These are phyloP conservation scores for Engystomops pustulosus DNA, from an alignment of 2,113 vertebrate genomes.

Conservation along the genomic window DNA sequence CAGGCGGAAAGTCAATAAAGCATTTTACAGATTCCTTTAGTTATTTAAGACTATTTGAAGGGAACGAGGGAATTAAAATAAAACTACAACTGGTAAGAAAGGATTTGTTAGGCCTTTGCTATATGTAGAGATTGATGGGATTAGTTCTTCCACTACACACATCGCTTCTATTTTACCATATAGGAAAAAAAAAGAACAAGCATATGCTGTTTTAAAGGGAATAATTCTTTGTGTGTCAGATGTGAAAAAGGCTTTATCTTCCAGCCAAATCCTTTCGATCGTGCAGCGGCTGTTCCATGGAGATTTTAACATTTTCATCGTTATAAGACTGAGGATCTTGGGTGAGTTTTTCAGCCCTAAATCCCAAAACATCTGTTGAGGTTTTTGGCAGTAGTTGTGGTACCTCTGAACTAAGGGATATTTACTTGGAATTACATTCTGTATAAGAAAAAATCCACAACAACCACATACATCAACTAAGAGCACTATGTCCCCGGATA, in stretches of 20 bases:
- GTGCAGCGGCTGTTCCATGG: slow-evolving; percentile 13
- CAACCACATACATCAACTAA: background rate
- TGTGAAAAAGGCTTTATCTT: slow-evolving; percentile 34
- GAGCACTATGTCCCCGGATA: background rate
- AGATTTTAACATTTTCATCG: slow-evolving; percentile 42
- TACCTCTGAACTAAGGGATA: background rate
- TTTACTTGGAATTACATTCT: background rate
- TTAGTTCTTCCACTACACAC: background rate
- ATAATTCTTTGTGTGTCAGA: slow-evolving; percentile 38
- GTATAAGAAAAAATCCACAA: background rate
- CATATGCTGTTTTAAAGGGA: slow-evolving; percentile 9
- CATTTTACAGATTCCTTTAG: background rate
- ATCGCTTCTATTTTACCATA: background rate
- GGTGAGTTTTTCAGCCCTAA: slow-evolving; percentile 43
- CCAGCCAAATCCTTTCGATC: slow-evolving; percentile 53
- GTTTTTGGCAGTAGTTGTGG: slow-evolving; percentile 5
- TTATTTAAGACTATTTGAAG: background rate
- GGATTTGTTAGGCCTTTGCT: background rate
- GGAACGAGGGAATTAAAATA: background rate
- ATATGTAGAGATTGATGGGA: background rate
- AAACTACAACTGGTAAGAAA: background rate
- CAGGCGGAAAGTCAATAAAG: too few species aligned
- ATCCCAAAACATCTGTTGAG: slow-evolving; percentile 58
- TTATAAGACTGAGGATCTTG: slow-evolving; percentile 28
- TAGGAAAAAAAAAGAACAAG: slow-evolving; percentile 1